These are phyloP conservation scores for Anhinga anhinga DNA, from an alignment of 2,113 vertebrate genomes.

Conservation along the genomic window DNA sequence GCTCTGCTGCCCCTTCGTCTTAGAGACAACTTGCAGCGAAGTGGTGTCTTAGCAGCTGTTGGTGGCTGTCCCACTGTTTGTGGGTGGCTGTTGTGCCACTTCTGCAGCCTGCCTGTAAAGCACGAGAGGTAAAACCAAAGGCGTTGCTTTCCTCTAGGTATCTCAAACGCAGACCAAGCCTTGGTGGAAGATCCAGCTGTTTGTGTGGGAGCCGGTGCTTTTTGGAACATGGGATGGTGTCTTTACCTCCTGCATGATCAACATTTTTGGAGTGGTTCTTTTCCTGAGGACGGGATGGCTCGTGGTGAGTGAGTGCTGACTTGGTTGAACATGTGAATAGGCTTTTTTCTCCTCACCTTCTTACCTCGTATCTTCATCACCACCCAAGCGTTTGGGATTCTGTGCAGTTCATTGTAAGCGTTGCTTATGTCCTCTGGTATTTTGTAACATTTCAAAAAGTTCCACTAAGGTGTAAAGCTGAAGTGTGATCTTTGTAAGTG, in stretches of 20 bases:
- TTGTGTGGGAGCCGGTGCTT: slow-evolving; percentile 93
- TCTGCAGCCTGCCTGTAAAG: background rate
- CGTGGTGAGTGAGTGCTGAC: slow-evolving; percentile 80
- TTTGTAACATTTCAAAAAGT: background rate
- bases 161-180: slow-evolving; percentile 80
- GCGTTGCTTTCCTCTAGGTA: slow-evolving; percentile 67
- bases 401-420: background rate
- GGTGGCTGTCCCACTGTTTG: background rate
- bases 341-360: background rate
- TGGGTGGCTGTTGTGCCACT: background rate
- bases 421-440: background rate
- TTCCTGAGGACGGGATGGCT: slow-evolving; percentile 96
- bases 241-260: slow-evolving; percentile 99
- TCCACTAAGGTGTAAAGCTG: background rate
- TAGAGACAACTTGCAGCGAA: background rate
- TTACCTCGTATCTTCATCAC: background rate
- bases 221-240: slow-evolving; percentile 98
- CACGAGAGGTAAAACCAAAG: background rate
- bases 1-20: background rate
- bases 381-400: background rate
- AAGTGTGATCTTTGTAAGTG: background rate
- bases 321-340: background rate
- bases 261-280: slow-evolving; percentile 97
- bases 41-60: background rate
- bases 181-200: slow-evolving; percentile 95